Conservation (phyloP, 2,888 invertebrate species). For the Hybos culiciformis region DNA sequence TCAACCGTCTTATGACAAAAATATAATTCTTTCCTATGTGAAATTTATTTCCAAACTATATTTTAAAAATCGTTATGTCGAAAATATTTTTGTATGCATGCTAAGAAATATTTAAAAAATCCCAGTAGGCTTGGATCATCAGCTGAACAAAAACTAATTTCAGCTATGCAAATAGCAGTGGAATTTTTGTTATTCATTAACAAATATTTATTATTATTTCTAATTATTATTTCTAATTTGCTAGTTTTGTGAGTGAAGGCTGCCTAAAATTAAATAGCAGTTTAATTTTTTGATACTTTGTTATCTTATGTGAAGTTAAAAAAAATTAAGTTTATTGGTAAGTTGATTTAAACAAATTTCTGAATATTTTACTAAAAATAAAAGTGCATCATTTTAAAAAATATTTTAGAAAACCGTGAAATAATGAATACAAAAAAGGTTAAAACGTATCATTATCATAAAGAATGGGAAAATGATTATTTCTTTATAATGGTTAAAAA, state of each 20-base stretch:
- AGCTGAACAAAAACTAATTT: neutral
- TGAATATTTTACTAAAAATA: too few relatives aligned
- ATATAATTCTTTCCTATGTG: neutral
- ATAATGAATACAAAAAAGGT: neutral
- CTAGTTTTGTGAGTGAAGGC: neutral
- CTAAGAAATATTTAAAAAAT: neutral
- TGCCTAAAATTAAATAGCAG: too few relatives aligned
- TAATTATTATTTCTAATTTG: neutral
- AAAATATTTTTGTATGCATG: neutral
- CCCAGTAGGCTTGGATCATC: neutral
- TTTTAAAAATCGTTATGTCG: neutral
- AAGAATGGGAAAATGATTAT: neutral
- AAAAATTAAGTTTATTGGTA: too few relatives aligned
- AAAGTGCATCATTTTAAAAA: too few relatives aligned
- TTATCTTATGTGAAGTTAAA: too few relatives aligned
- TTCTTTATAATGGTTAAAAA: neutral
- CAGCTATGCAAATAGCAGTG: neutral
- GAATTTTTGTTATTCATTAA: too few relatives aligned
- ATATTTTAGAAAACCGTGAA: neutral
- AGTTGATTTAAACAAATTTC: too few relatives aligned
- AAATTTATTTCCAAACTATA: neutral
- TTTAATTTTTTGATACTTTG: neutral
- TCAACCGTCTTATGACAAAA: neutral
- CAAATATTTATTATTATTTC: neutral
- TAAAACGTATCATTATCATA: neutral